These are phyloP conservation scores for Heloderma charlesbogerti DNA, from an alignment of 2,113 vertebrate genomes.

Conservation along the genomic window DNA sequence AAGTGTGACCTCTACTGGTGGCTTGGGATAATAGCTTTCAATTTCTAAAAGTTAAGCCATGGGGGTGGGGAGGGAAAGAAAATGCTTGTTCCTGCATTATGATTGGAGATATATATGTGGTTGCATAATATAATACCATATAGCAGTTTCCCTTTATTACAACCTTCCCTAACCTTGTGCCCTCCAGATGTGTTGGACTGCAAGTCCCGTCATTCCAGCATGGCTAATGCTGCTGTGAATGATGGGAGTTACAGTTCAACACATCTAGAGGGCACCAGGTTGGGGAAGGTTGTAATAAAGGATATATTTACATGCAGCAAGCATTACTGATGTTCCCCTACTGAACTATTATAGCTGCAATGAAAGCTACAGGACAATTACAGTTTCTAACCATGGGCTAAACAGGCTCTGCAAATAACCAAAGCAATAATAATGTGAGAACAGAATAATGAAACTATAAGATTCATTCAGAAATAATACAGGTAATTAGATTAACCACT, in stretches of 20 bases:
- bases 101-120: background rate
- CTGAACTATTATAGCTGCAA: background rate
- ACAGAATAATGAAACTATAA: background rate
- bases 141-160: too few species aligned
- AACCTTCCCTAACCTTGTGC: too few species aligned
- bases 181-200: too few species aligned
- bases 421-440: background rate
- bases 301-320: background rate
- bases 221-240: too few species aligned
- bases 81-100: background rate
- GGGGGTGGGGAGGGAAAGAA: background rate
- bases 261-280: too few species aligned
- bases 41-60: background rate
- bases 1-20: constrained; percentile 24
- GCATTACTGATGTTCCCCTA: background rate
- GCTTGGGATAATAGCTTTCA: background rate
- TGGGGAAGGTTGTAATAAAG: too few species aligned
- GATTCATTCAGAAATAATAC: background rate
- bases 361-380: background rate
- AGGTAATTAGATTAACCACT: background rate
- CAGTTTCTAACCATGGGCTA: background rate
- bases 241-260: too few species aligned
- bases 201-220: too few species aligned
- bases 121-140: background rate
- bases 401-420: background rate